Evolutionary conservation across 2,797 vertebrate genomes (phyloP).

Genomic region (Squalus acanthias): DNA sequence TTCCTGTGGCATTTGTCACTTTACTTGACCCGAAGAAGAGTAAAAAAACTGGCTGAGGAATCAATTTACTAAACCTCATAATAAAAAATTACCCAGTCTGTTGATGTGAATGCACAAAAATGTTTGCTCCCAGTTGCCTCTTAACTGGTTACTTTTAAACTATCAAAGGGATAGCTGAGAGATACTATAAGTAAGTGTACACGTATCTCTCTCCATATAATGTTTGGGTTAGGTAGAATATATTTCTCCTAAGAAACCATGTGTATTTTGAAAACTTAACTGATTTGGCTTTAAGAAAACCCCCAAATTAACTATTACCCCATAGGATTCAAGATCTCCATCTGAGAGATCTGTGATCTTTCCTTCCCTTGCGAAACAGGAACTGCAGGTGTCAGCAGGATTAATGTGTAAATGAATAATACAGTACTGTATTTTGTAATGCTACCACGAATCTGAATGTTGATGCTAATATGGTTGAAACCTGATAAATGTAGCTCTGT

Average conservation of each 20-base stretch:
- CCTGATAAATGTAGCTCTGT: background rate
- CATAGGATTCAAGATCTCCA: background rate
- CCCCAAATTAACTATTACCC: background rate
- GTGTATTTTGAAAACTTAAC: background rate
- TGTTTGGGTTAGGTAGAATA: background rate
- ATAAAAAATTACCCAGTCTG: background rate
- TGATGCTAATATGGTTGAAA: conserved; percentile 12
- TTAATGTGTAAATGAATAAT: background rate
- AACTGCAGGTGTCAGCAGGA: background rate
- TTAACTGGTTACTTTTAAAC: background rate
- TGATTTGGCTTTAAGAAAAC: no score
- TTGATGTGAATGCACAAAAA: background rate
- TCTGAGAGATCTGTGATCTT: background rate
- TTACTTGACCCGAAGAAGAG: background rate
- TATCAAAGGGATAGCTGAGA: background rate
- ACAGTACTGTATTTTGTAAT: background rate
- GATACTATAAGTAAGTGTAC: background rate
- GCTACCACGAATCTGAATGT: background rate
- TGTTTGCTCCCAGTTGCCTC: background rate
- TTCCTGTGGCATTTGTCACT: background rate
- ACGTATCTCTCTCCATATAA: background rate
- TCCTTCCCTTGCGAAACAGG: background rate
- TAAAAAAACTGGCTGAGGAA: background rate
- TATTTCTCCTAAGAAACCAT: background rate
- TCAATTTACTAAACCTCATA: background rate